These are phyloP conservation scores for Brachionus plicatilis DNA, from an alignment of 1,140 invertebrate genomes.

Conservation along the genomic window DNA sequence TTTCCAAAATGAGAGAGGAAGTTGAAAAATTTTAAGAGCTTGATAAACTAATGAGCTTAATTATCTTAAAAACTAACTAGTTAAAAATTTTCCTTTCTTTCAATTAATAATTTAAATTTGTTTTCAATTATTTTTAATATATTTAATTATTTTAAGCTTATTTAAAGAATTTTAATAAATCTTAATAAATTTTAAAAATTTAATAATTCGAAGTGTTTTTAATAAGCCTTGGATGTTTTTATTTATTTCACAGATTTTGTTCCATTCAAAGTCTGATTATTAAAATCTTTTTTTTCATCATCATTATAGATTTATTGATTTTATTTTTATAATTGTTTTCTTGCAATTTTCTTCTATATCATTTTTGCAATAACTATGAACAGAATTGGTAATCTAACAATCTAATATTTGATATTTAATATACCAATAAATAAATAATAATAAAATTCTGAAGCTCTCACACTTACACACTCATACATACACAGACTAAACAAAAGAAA, in stretches of 20 bases:
- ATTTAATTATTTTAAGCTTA: too few species aligned
- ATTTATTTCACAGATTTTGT: background rate
- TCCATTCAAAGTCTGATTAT: background rate
- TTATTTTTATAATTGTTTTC: constrained; percentile 6
- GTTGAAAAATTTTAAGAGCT: background rate
- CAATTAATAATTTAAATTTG: background rate
- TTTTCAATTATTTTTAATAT: too few species aligned
- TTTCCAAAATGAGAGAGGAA: background rate
- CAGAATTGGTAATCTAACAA: constrained; percentile 19
- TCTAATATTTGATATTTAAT: constrained; percentile 35
- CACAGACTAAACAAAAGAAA: background rate
- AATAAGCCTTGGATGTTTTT: background rate
- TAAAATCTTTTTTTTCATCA: background rate
- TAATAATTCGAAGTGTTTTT: too few species aligned
- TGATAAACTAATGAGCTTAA: background rate
- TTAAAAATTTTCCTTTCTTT: background rate
- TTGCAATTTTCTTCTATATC: constrained; percentile 6
- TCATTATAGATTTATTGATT: background rate
- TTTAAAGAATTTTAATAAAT: too few species aligned
- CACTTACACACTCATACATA: background rate
- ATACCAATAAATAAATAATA: background rate
- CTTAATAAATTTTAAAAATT: too few species aligned
- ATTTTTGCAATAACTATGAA: background rate
- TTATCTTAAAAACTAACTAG: background rate
- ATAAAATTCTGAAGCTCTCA: background rate